Conservation (phyloP, 2,888 invertebrate species). For the Megaustenia siamemsis region DNA sequence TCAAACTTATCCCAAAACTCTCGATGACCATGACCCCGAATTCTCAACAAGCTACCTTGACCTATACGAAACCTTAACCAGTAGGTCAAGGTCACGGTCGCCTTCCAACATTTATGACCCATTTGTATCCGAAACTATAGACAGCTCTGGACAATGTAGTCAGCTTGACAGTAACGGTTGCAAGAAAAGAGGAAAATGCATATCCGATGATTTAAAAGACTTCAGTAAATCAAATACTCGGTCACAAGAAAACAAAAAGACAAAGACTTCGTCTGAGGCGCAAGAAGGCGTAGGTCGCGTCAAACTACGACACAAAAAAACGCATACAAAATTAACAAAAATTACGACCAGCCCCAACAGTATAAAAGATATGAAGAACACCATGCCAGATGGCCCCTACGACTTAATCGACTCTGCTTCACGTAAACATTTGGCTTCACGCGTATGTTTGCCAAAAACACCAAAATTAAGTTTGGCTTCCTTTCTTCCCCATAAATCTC, state of each 20-base stretch:
- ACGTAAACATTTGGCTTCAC: background rate
- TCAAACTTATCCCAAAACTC: slow-evolving; percentile 2
- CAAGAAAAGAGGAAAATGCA: background rate
- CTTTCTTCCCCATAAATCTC: too few relatives aligned
- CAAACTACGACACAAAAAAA: background rate
- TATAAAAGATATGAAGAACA: too few relatives aligned
- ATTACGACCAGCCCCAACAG: background rate
- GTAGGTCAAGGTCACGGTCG: slow-evolving; percentile 39
- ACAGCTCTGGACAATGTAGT: background rate
- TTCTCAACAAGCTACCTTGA: slow-evolving; percentile 33
- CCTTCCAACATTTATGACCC: slow-evolving; percentile 46
- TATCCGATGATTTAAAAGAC: background rate
- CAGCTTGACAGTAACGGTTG: background rate
- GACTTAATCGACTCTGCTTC: background rate
- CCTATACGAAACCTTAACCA: slow-evolving; percentile 38
- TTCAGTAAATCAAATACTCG: background rate
- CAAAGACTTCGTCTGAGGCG: too few relatives aligned
- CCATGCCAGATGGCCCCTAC: background rate
- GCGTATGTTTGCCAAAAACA: background rate
- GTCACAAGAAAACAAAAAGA: background rate
- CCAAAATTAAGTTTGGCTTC: background rate
- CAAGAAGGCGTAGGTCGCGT: background rate
- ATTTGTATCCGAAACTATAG: background rate
- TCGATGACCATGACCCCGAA: background rate
- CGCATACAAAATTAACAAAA: background rate